Conservation (phyloP, 2,113 vertebrate species). For the Pica pica region DNA sequence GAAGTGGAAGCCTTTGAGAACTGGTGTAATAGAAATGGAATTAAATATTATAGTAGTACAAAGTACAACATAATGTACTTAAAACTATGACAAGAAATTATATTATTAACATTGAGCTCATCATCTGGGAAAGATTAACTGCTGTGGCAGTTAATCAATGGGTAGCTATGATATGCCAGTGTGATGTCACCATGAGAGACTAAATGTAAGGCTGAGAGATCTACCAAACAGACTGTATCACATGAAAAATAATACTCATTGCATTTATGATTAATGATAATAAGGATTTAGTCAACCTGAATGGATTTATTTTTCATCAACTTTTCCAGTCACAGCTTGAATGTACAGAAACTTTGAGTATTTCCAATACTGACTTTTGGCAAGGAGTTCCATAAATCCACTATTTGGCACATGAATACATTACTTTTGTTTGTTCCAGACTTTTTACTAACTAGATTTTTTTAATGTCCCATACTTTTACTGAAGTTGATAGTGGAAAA, state of each 20-base stretch:
- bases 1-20: background rate
- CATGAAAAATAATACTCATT: background rate
- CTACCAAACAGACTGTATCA: background rate
- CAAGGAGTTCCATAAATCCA: background rate
- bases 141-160: background rate
- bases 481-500: background rate
- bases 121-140: background rate
- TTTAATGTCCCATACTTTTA: background rate
- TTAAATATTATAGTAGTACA: background rate
- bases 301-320: background rate
- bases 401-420: background rate
- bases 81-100: background rate
- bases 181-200: background rate
- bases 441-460: background rate
- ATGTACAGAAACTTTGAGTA: background rate
- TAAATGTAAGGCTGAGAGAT: background rate
- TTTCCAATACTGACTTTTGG: background rate
- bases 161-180: background rate
- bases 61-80: background rate
- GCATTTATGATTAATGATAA: background rate
- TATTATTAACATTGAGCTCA: background rate
- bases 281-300: background rate
- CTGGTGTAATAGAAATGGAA: background rate
- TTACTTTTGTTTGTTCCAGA: background rate
- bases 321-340: background rate